phyloP scores from a whole-genome alignment of 2,888 invertebrate genomes.

The Phania funesta region DNA sequence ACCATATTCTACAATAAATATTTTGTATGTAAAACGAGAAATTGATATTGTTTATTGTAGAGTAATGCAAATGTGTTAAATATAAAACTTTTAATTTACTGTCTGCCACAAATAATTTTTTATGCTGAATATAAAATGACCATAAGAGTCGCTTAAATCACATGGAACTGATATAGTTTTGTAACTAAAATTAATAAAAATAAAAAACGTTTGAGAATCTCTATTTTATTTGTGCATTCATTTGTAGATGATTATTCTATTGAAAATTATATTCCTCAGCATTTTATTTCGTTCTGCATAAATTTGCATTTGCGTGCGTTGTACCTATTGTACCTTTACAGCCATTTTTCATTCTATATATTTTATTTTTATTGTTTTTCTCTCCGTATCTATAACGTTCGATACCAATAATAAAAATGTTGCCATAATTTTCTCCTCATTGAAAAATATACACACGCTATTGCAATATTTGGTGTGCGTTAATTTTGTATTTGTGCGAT shows the following conservation, averaged over 20 bases:
- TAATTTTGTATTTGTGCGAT: too few relatives aligned
- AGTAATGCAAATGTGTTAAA: neutral
- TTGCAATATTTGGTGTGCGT: neutral
- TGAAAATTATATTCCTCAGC: slow-evolving; percentile 4
- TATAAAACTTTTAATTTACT: neutral
- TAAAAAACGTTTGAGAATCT: neutral
- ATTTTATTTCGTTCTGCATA: slow-evolving; percentile 38
- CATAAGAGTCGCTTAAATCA: neutral
- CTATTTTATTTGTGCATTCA: neutral
- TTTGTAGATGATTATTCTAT: neutral
- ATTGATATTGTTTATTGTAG: neutral
- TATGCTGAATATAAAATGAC: neutral
- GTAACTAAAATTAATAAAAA: too few relatives aligned
- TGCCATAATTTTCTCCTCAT: neutral
- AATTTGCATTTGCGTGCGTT: slow-evolving; percentile 56
- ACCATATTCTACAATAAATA: neutral
- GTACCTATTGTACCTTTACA: slow-evolving; percentile 50
- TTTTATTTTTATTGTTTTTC: slow-evolving; percentile 37
- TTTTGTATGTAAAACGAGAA: neutral
- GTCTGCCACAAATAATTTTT: too few relatives aligned
- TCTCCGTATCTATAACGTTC: slow-evolving; percentile 25
- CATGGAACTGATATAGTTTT: too few relatives aligned
- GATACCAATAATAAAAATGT: slow-evolving; percentile 22
- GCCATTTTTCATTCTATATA: slow-evolving; percentile 25
- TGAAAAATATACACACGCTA: neutral